Percentiles rank a stretch among this genome's conserved stretches.
Evolutionary conservation across 2,888 invertebrate species (phyloP).

Genomic region (Watsonalla cultraria): DNA sequence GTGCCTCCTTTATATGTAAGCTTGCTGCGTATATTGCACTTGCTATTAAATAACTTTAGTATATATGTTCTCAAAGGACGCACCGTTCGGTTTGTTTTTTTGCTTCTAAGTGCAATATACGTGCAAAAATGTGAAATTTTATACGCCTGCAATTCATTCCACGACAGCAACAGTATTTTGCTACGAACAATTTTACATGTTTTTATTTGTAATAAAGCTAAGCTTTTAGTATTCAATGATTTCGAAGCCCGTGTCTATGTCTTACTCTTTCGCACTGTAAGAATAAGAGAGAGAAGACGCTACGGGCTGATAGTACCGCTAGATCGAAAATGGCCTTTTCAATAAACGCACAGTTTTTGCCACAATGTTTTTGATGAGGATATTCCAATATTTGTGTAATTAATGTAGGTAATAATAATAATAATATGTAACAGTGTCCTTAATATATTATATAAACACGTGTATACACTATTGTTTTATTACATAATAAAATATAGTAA

Average conservation of each 20-base stretch:
- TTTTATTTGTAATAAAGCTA: constrained; percentile 49
- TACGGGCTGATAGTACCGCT: constrained; percentile 37
- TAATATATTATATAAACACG: constrained; percentile 13
- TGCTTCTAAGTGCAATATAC: constrained; percentile 36
- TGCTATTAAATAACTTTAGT: not conserved
- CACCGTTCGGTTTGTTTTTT: constrained; percentile 5
- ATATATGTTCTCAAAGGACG: not conserved
- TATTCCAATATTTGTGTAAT: constrained; percentile 31
- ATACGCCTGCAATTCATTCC: constrained; percentile 66
- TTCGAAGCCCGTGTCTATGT: constrained; percentile 23
- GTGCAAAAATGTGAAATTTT: constrained; percentile 35
- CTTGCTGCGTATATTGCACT: constrained; percentile 10
- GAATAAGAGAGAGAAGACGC: constrained; percentile 9
- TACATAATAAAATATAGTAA: constrained; percentile 29
- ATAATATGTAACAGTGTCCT: constrained; percentile 24
- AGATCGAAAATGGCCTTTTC: constrained; percentile 31
- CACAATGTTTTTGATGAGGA: constrained; percentile 15
- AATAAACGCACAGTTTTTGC: constrained; percentile 37
- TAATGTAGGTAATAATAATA: constrained; percentile 21
- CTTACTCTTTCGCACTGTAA: constrained; percentile 19
- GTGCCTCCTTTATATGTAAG: constrained; percentile 30
- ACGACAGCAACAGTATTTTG: constrained; percentile 62
- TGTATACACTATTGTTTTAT: constrained; percentile 21
- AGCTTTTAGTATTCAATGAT: constrained; percentile 42
- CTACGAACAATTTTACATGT: constrained; percentile 54